Conservation (phyloP, 2,888 invertebrate genomes). For the Spisula solida region DNA sequence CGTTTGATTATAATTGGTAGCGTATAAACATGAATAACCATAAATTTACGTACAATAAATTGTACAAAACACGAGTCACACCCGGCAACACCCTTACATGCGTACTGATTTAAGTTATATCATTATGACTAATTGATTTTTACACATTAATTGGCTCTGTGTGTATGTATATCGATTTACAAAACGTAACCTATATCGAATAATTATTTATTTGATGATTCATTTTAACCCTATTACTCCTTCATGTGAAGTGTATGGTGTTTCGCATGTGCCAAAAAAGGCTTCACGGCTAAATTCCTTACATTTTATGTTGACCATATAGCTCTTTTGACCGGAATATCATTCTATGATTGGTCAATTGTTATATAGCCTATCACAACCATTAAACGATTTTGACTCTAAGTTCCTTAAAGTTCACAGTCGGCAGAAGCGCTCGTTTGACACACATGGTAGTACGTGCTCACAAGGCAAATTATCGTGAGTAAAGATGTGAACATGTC, state of each 20-base stretch:
- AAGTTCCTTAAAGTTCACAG: no score
- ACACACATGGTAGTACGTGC: no score
- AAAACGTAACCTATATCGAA: background rate
- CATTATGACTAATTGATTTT: background rate
- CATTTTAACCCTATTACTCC: background rate
- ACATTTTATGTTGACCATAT: no score
- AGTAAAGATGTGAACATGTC: no score
- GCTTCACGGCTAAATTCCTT: no score
- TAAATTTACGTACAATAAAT: background rate
- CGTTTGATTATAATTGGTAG: background rate
- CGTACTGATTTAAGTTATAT: background rate
- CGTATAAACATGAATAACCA: background rate
- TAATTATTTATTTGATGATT: background rate
- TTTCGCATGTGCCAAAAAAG: background rate
- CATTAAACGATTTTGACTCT: no score
- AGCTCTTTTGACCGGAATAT: no score
- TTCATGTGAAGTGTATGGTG: background rate
- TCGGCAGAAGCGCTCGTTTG: no score
- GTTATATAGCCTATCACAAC: no score
- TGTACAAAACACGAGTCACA: background rate
- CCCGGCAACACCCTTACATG: background rate
- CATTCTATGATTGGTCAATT: no score
- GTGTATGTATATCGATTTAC: conserved; percentile 3
- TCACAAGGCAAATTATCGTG: no score
- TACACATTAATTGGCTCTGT: background rate